These are phyloP conservation scores for Drosophila oshimai DNA, from an alignment of 1,140 invertebrate genomes.

Conservation along the genomic window DNA sequence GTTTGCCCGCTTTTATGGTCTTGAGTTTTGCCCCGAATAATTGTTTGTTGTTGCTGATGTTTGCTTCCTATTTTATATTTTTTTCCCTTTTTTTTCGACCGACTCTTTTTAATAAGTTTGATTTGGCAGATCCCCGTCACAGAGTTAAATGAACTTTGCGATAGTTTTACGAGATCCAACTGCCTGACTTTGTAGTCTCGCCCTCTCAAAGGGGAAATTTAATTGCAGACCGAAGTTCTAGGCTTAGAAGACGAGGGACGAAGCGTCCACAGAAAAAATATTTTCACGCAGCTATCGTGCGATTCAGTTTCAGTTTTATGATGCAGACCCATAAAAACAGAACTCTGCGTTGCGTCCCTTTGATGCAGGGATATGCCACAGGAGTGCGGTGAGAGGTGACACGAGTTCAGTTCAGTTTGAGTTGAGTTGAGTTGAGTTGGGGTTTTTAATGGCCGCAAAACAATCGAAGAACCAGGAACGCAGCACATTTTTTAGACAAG, in stretches of 20 bases:
- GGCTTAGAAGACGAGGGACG: constrained; percentile 53
- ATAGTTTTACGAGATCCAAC: constrained; percentile 57
- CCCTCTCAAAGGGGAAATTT: constrained; percentile 38
- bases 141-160: constrained; percentile 55
- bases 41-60: constrained; percentile 66
- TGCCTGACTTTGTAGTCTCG: constrained; percentile 62
- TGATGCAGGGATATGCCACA: constrained; percentile 63
- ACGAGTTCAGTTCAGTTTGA: constrained; percentile 10
- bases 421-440: constrained; percentile 6
- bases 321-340: constrained; percentile 73
- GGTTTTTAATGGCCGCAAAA: constrained; percentile 68
- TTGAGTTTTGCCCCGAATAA: constrained; percentile 61
- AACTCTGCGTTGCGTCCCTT: constrained; percentile 55
- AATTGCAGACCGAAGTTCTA: constrained; percentile 58
- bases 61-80: constrained; percentile 12
- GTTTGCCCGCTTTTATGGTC: constrained; percentile 67
- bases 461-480: constrained; percentile 63
- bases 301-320: constrained; percentile 69
- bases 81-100: not conserved
- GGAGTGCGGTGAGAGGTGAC: constrained; percentile 26
- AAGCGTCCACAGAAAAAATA: constrained; percentile 33
- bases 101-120: constrained; percentile 63
- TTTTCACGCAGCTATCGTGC: constrained; percentile 58
- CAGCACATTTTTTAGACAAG: constrained; percentile 62
- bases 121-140: constrained; percentile 37